These are phyloP conservation scores for Leptoteleia sp. DNA, from an alignment of 1,140 invertebrate species.

Conservation along the genomic window DNA sequence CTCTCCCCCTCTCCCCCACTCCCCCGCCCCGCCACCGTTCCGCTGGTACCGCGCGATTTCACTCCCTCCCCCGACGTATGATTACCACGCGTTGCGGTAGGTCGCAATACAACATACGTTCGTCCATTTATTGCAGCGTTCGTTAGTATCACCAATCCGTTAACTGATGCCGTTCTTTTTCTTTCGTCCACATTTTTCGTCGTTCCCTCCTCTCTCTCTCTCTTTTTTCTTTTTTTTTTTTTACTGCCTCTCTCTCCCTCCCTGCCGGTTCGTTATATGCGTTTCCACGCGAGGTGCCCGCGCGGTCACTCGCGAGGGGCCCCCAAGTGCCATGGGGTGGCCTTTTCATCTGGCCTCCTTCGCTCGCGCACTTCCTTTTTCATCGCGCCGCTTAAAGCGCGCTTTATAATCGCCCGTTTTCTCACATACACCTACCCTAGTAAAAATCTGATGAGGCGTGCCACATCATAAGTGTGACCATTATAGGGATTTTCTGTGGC, in stretches of 20 bases:
- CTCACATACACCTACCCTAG: no score
- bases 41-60: no score
- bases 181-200: conserved; percentile 42
- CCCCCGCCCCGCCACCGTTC: conserved; percentile 40
- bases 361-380: no score
- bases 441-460: no score
- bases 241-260: no score
- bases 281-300: conserved; percentile 22
- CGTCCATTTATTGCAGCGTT: conserved; percentile 72
- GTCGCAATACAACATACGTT: conserved; percentile 73
- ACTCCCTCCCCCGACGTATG: conserved; percentile 54
- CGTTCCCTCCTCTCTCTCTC: no score
- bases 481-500: no score
- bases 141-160: conserved; percentile 46
- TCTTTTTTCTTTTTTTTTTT: no score
- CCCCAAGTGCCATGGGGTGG: conserved; percentile 2
- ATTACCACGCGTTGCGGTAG: conserved; percentile 76
- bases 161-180: conserved; percentile 50
- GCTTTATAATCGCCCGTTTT: no score
- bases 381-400: no score
- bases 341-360: not conserved
- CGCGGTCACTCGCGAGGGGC: not conserved
- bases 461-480: no score
- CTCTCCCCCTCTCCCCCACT: not conserved
- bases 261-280: conserved; percentile 27